Conservation (phyloP, 2,113 vertebrate genomes). For the Rhagologus leucostigma region DNA sequence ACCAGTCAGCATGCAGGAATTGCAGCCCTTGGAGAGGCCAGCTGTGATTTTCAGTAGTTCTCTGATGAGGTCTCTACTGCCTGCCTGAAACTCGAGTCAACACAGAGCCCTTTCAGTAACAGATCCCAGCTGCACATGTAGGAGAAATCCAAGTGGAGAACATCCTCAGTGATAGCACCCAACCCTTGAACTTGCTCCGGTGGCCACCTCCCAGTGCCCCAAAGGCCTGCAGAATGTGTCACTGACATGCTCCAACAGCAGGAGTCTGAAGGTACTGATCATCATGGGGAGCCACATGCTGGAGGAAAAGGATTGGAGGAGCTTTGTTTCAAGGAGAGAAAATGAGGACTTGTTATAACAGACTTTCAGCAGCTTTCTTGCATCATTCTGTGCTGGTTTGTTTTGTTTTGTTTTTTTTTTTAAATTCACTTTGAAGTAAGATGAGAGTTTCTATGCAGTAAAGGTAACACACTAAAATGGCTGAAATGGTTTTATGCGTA, state of each 20-base stretch:
- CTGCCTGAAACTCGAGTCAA: neutral
- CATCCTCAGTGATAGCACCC: neutral
- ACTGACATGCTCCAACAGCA: neutral
- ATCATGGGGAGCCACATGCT: neutral
- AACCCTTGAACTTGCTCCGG: neutral
- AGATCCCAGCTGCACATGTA: neutral
- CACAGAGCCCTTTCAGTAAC: fast-evolving
- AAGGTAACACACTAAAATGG: neutral
- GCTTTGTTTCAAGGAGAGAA: neutral
- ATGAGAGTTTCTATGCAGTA: neutral
- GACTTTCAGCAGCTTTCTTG: neutral
- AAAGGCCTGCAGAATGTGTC: neutral
- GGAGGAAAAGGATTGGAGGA: neutral
- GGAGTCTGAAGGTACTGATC: neutral
- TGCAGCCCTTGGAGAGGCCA: neutral
- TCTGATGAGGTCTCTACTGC: neutral
- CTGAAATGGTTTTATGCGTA: neutral
- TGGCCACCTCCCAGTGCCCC: neutral
- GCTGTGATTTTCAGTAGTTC: neutral
- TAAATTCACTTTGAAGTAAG: neutral
- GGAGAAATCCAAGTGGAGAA: neutral
- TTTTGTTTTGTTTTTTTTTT: neutral
- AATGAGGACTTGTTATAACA: neutral
- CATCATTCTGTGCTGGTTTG: neutral
- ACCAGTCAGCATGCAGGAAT: neutral